These are phyloP conservation scores for Dolichotis patagonum DNA, from an alignment of 2,113 vertebrate genomes.

Conservation along the genomic window DNA sequence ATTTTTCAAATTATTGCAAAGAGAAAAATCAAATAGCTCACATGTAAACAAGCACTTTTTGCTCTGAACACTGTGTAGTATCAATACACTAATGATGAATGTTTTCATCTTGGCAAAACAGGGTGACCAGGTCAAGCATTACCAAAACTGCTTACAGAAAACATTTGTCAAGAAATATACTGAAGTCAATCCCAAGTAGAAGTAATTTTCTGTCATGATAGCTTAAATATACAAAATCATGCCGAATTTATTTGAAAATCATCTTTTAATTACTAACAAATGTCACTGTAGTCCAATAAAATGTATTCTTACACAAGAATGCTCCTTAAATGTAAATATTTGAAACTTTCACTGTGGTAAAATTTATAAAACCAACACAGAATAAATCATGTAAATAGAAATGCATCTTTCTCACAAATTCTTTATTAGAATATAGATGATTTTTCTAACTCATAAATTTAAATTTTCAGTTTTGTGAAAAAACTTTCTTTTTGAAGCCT, in stretches of 20 bases:
- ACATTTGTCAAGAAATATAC: slow-evolving; percentile 26
- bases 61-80: neutral
- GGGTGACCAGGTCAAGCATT: neutral
- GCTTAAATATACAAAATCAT: neutral
- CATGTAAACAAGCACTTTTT: neutral
- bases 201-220: neutral
- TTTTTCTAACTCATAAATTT: neutral
- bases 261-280: slow-evolving; percentile 5
- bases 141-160: slow-evolving; percentile 14
- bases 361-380: slow-evolving; percentile 3
- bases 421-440: slow-evolving; percentile 43
- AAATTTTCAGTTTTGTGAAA: slow-evolving; percentile 39
- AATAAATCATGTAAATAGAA: neutral
- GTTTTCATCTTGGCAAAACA: slow-evolving; percentile 28
- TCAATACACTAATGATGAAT: neutral
- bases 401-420: neutral
- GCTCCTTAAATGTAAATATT: neutral
- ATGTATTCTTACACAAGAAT: neutral
- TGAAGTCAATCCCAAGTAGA: slow-evolving; percentile 19
- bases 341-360: neutral
- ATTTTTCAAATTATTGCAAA: neutral
- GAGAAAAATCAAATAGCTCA: neutral
- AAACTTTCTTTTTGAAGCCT: too few relatives aligned
- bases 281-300: neutral
- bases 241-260: neutral